Evolutionary conservation across 1,140 invertebrate genomes (phyloP), one percentile per base, ranked within the genome.

Genomic region (Hylaeus volcanicus): DNA sequence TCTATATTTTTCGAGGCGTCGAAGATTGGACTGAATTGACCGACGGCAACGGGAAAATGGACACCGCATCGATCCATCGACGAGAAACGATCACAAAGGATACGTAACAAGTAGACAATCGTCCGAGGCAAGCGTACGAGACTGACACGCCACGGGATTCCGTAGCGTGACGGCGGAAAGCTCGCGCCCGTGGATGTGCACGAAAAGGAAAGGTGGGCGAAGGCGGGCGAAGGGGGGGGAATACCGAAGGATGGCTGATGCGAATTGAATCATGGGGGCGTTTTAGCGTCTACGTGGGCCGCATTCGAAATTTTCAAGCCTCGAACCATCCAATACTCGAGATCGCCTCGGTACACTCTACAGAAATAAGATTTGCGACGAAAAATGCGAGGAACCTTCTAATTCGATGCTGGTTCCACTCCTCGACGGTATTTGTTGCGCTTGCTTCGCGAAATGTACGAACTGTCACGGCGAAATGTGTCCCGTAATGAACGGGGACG

Each of bases 181-280:
- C 70, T 74, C 80, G 75, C 80, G 61, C 11, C 26, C 71, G 48
- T 15, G 43, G 84, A 65, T 12, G n/a, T 6, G 76, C 39, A 39
- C 65, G 60, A 51, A 39, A 41, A 45, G 56, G 53, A 39, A 41
- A 45, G 56, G 53, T 43, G 64, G 74, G 56, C n/a, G 51, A 66
- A 43, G 55, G n/a, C n/a, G n/a, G n/a, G n/a, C n/a, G n/a, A n/a
- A n/a, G 41, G 71, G 37, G 41, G 71, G 15, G 58, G 61, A 74
- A 73, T 45, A 55, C 12, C 68, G 73, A 56, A 26, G 72, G 88
- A 86, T 86, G 84, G 89, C 89, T 92, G 92, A 93, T 92, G 92
- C 89, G 92, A 92, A 93, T 92, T 92, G 92, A 92, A 93, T 93
- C 91, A 93, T 92, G 90, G 90, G 91, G 91, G 91, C 91, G 91